Conservation (phyloP, 2,113 vertebrate genomes). For the Bufo bufo region DNA sequence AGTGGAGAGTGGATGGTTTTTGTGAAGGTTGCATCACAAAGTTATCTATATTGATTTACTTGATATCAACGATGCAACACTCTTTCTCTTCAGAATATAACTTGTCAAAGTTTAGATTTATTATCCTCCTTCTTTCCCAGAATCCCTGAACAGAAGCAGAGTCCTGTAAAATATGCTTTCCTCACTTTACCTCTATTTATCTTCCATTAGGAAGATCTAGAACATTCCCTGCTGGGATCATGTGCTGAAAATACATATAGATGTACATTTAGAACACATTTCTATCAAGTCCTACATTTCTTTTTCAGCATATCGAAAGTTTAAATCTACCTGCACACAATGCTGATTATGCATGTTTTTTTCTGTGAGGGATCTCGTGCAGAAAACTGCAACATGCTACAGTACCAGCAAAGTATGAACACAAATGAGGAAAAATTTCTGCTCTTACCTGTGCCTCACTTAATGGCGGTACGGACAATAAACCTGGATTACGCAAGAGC, state of each 20-base stretch:
- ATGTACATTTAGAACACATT: background rate
- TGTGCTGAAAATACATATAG: slow-evolving; percentile 3
- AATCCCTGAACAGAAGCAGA: slow-evolving; percentile 27
- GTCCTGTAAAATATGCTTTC: slow-evolving; percentile 21
- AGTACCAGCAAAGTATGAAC: too few relatives aligned
- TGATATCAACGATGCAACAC: slow-evolving; percentile 2
- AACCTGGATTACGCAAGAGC: too few relatives aligned
- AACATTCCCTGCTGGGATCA: slow-evolving; percentile 19
- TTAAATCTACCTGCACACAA: background rate
- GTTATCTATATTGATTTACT: slow-evolving; percentile 41
- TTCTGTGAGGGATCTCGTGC: too few relatives aligned
- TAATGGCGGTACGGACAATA: too few relatives aligned
- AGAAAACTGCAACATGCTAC: too few relatives aligned
- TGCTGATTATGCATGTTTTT: too few relatives aligned
- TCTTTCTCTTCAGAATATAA: slow-evolving; percentile 34
- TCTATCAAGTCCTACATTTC: background rate
- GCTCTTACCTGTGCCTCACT: too few relatives aligned
- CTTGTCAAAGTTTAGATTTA: slow-evolving; percentile 1
- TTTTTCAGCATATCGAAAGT: background rate
- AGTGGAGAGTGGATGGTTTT: background rate
- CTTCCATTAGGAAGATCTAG: slow-evolving; percentile 37
- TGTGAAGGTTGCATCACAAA: slow-evolving; percentile 15
- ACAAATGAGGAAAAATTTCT: too few relatives aligned
- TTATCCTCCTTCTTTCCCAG: slow-evolving; percentile 10
- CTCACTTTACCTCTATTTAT: slow-evolving; percentile 20